Evolutionary conservation across 2,113 vertebrate species (phyloP), one percentile per base, ranked within the genome.

Genomic region (Chamaetylas fuelleborni): DNA sequence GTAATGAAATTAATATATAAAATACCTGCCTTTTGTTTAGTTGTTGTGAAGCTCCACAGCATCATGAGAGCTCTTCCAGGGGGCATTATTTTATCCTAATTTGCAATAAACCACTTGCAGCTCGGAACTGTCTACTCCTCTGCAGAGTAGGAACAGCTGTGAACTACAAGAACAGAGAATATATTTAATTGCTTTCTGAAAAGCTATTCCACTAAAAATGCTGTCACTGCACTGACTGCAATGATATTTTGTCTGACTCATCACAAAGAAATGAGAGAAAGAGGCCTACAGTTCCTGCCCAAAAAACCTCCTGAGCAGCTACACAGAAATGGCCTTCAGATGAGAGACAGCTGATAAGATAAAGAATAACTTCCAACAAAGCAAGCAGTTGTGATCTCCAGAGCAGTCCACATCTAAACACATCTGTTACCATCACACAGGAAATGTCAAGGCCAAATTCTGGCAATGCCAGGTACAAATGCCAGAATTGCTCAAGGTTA

Each of bases 331-430:
- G 62, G 67, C 73, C 88, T 83, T 81, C 34, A 3, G 31, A 36
- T 19, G 43, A 90, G 28, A 76, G 70, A 73, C 57, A 79, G 88
- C 74, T 86, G 92, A 88, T 80, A 60, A 74, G 90, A 89, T 91
- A 95, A 50, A 79, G 78, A 60, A 24, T 29, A 72, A 65, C 26
- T 74, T 57, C 71, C 89, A 95, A 95, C 71, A 83, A 64, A 92
- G 76, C 66, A 57, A 51, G 62, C 56, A 85, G 2, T 7, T 90
- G 79, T 71, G 54, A 77, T 77, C 61, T 84, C 56, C 54, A 60
- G 25, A 71, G 54, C 79, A 89, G 65, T 15, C 25, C n/a, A 12
- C 6, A 1, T 18, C 31, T 17, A 33, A 90, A 83, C 6, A 18
- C 60, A 84, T 70, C 77, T 90, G 60, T 73, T 57, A 51, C 60